Evolutionary conservation across 2,797 vertebrate genomes (phyloP), one percentile per base, ranked within the genome.

Genomic region (Lithobates sylvaticus): DNA sequence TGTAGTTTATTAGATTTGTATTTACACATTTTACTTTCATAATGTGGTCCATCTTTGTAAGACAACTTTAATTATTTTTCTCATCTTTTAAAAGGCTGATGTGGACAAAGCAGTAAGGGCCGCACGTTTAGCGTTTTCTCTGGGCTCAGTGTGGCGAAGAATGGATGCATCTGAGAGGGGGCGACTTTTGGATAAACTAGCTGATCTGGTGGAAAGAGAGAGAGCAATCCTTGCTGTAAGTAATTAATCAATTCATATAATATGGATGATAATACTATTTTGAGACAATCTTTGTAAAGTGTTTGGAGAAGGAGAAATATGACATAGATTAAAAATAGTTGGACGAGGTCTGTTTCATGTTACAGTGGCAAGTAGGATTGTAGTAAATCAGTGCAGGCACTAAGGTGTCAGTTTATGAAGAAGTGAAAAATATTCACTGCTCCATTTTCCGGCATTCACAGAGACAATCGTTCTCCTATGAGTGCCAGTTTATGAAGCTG

Each of bases 151-250:
- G 0, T 99, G 98, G 98, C 93, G 98, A 88, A 95, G 93, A 89
- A 98, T 98, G 98, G 98, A 99, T 12, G 97, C 98, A 0, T 99
- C 97, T 0, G 97, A 99, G 83, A 94, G 98, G 83, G 98, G 98
- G 4, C 94, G 94, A n/a, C 95, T 99, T 77, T 86, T 99, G 90
- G 95, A 96, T 85, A 99, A 98, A 87, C 93, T 99, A 75, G 98
- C 98, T 1, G 97, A 99, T 91, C 90, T 99, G 91, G 97, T 99
- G 13, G 98, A 99, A 91, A 93, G 98, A 88, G 98, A 99, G 93
- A 95, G 97, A 39, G 88, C 96, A 50, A 93, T 96, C 89, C 95
- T 99, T 73, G 96, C 96, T 32, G 96, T 97, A 92, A 96, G 96
- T 94, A 32, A 76, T 27, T 13, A 2, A 32, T n/a, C 50, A 54